Evolutionary conservation across 2,797 vertebrate genomes (phyloP).

Genomic region (Lepilemur ruficaudatus): DNA sequence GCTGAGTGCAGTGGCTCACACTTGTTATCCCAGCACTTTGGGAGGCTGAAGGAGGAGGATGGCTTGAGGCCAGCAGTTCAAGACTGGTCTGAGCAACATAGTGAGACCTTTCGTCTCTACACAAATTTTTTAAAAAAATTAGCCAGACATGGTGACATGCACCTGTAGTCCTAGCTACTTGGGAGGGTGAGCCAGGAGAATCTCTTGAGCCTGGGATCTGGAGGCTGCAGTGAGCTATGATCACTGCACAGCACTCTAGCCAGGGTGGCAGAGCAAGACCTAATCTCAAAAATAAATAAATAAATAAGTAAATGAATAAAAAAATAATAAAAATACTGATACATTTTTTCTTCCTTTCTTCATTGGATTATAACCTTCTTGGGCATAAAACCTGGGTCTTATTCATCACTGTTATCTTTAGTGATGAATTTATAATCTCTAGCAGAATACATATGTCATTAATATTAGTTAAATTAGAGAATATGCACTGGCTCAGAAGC

Average conservation of each 20-base stretch:
- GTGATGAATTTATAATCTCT: neutral
- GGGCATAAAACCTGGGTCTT: neutral
- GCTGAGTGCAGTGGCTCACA: neutral
- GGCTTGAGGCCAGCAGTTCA: neutral
- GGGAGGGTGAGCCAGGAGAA: neutral
- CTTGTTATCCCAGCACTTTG: neutral
- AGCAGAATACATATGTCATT: neutral
- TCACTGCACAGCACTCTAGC: neutral
- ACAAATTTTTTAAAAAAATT: neutral
- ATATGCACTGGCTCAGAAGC: neutral
- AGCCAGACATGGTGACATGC: neutral
- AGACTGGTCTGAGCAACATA: neutral
- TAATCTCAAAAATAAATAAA: neutral
- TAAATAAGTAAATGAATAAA: neutral
- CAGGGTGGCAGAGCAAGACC: neutral
- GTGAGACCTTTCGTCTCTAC: neutral
- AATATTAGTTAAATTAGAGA: neutral
- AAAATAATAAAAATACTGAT: neutral
- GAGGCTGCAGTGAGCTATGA: neutral
- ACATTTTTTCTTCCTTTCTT: neutral
- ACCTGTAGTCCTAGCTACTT: neutral
- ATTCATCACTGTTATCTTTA: neutral
- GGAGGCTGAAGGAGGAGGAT: neutral
- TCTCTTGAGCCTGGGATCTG: rapidly evolving
- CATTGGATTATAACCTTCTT: neutral